Evolutionary conservation across 1,140 invertebrate species (phyloP).

Genomic region (Pseudomyrmex cubaensis): DNA sequence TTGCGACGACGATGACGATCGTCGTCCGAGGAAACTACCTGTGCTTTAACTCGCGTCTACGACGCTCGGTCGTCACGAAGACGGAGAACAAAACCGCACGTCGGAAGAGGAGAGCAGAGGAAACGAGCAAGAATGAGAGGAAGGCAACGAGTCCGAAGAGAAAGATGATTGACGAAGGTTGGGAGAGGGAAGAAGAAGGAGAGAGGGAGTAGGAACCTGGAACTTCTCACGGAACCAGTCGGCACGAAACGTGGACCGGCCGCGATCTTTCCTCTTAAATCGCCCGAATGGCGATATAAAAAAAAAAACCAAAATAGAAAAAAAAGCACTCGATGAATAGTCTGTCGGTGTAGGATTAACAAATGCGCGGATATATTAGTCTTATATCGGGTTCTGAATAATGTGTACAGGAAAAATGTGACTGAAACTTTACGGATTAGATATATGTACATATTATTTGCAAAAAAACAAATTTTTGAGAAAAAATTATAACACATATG

Average conservation of each 20-base stretch:
- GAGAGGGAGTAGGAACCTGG: conserved; percentile 44
- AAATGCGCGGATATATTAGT: neutral
- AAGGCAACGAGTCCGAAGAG: conserved; percentile 14
- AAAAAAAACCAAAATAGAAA: neutral
- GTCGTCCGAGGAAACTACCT: conserved; percentile 57
- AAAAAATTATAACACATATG: no score
- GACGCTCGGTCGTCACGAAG: conserved; percentile 12
- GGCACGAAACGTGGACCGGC: conserved; percentile 51
- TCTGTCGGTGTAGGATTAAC: neutral
- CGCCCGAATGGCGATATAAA: neutral
- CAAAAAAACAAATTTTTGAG: no score
- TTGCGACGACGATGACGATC: conserved; percentile 31
- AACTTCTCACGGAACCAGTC: conserved; percentile 69
- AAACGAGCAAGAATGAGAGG: neutral
- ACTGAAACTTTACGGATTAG: neutral
- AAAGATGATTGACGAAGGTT: conserved; percentile 6
- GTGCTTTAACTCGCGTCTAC: conserved; percentile 38
- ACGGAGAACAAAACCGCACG: conserved; percentile 14
- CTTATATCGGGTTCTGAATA: neutral
- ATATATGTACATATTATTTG: neutral
- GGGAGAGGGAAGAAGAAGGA: no score
- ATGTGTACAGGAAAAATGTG: neutral
- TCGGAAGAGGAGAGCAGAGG: conserved; percentile 33
- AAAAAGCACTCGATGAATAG: neutral
- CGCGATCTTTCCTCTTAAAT: conserved; percentile 49